Percentiles rank a stretch among this genome's conserved stretches.
Evolutionary conservation across 1,140 invertebrate species (phyloP).

Genomic region (Neodiprion virginianus): DNA sequence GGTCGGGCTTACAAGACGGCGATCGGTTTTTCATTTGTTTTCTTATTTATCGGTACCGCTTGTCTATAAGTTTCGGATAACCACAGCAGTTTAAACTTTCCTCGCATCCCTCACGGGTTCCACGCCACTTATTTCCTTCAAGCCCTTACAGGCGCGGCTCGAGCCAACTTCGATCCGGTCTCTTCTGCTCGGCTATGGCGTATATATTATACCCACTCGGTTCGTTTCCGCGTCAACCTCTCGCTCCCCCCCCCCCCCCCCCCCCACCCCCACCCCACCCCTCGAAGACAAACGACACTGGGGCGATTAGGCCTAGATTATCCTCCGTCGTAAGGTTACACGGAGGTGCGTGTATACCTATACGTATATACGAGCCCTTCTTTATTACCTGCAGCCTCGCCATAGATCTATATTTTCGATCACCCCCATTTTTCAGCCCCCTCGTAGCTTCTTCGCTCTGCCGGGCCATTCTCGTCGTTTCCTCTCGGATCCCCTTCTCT

Average conservation of each 20-base stretch:
- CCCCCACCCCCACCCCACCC: no score
- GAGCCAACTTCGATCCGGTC: not conserved
- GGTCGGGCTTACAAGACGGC: no score
- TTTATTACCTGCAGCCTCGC: not conserved
- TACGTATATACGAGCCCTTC: not conserved
- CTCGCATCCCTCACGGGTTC: not conserved
- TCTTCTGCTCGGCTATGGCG: not conserved
- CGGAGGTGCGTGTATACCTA: not conserved
- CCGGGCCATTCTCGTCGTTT: not conserved
- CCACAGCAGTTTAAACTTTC: constrained; percentile 5
- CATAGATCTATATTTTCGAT: not conserved
- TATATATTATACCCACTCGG: no score
- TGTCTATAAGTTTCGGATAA: constrained; percentile 7
- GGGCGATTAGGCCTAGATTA: constrained; percentile 6
- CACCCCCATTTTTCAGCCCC: not conserved
- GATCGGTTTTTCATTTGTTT: constrained; percentile 7
- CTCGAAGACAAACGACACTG: constrained; percentile 1
- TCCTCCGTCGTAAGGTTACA: constrained; percentile 1
- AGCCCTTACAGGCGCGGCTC: not conserved
- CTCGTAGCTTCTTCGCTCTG: not conserved
- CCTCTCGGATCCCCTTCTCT: not conserved
- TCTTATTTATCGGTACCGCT: not conserved
- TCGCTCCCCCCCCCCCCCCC: no score
- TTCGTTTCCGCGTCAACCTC: no score
- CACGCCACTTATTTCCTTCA: constrained; percentile 5